Conservation (phyloP, 2,797 vertebrate genomes). For the Schizothorax lantsangensis region DNA sequence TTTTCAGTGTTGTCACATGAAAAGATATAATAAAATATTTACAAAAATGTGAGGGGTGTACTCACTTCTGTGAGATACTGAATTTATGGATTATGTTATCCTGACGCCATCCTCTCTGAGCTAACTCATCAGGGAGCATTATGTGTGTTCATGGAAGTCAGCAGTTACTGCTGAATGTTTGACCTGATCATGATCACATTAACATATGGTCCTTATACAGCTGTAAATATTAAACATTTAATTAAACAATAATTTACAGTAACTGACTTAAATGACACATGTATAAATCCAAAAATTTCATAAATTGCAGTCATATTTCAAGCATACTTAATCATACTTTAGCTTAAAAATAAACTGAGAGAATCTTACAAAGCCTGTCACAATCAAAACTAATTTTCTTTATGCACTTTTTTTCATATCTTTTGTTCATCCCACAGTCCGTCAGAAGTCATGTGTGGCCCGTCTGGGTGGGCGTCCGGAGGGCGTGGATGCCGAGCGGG, state of each 20-base stretch:
- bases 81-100: background rate
- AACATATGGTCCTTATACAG: background rate
- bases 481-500: constrained; percentile 70
- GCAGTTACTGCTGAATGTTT: background rate
- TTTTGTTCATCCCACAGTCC: constrained; percentile 69
- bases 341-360: background rate
- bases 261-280: background rate
- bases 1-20: too few relatives aligned
- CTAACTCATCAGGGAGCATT: background rate
- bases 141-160: constrained; percentile 14
- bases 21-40: too few relatives aligned
- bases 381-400: background rate
- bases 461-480: constrained; percentile 47
- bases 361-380: background rate
- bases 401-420: background rate
- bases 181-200: background rate
- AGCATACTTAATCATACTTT: background rate
- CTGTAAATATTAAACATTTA: background rate
- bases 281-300: background rate
- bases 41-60: too few relatives aligned
- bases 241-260: background rate
- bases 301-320: background rate
- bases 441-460: constrained; percentile 73
- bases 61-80: too few relatives aligned
- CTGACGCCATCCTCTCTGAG: background rate